Base-by-base conservation (phyloP, 2,888 invertebrate genomes). In the Drosophila paracracens region DNA sequence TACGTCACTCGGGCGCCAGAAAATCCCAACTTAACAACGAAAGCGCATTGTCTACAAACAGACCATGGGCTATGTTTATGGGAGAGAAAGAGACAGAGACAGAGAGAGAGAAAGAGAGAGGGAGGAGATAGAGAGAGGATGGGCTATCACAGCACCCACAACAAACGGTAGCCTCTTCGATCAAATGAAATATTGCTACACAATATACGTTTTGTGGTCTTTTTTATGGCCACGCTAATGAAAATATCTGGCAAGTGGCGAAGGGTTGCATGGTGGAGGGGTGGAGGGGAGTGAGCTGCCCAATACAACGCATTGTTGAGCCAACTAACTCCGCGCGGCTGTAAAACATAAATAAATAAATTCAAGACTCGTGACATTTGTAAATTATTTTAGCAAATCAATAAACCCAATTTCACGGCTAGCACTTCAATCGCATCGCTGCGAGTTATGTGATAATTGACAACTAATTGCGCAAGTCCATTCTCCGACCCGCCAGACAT, bases 141-240 rank as follows among this genome's bases (percentile, higher is more conserved):
- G 8, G 16, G n/a, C 7, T 8, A 18, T 27, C 18, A 46, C n/a
- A 53, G 61, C 65, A 66, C 62, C 67, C 56, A 71, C 85, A 72
- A 81, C 61, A 83, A 81, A 89, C 91, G 67, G 91, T 85, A 85
- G 91, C 89, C 69, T 81, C 83, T 81, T 53, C 89, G 82, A 90
- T 84, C 89, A 85, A 89, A 71, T 73, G 80, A 89, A 88, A 89
- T 90, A 79, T 90, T 89, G 91, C 91, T 85, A 85, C 89, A 90
- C 90, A 82, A 90, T 90, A 76, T 90, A 56, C 66, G 84, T 69
- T 70, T 70, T 69, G 78, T 50, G 82, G 54, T 11, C 18, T 1
- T 3, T 71, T 83, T 89, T 85, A 85, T 85, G 67, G 66, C 13
- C 51, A 74, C 57, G 79, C 74, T 85, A 90, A 85, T 89, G 71